Conservation (phyloP, 1,140 invertebrate genomes). For the Bombus breviceps region DNA sequence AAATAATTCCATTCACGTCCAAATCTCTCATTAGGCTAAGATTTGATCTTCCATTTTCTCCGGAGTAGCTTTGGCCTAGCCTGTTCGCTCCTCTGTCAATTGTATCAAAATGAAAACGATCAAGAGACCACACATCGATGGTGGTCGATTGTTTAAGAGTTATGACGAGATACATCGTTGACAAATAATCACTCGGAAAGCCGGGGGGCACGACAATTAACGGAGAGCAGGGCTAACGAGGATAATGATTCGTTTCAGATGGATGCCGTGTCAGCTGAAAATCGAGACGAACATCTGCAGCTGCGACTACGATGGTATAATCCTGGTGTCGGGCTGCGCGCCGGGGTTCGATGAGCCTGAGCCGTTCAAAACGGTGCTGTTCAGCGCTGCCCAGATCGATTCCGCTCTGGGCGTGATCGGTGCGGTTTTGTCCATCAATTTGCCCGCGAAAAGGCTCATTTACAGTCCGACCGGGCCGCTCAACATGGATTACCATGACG, state of each 20-base stretch:
- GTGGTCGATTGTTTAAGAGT: background rate
- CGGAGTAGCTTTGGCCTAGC: background rate
- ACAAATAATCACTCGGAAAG: constrained; percentile 10
- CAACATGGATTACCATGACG: constrained; percentile 92
- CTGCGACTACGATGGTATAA: constrained; percentile 78
- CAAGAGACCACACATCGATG: background rate
- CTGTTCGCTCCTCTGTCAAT: background rate
- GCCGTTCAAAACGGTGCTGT: constrained; percentile 79
- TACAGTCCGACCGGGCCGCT: constrained; percentile 90
- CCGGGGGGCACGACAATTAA: constrained; percentile 13
- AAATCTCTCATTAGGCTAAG: background rate
- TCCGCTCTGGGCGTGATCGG: constrained; percentile 74
- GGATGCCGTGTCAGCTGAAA: constrained; percentile 77
- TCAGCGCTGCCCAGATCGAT: constrained; percentile 75
- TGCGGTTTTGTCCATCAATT: constrained; percentile 85
- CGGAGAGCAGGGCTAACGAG: background rate
- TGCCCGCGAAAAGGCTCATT: constrained; percentile 87
- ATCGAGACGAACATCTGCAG: constrained; percentile 77
- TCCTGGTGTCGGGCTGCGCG: constrained; percentile 76
- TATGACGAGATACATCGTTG: background rate
- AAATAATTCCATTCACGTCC: background rate
- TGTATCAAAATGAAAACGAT: background rate
- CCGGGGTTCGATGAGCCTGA: constrained; percentile 77
- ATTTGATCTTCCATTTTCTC: background rate
- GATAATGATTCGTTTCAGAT: constrained; percentile 71